Evolutionary conservation across 1,140 invertebrate species (phyloP), one percentile per base, ranked within the genome.

Genomic region (Diprion similis): DNA sequence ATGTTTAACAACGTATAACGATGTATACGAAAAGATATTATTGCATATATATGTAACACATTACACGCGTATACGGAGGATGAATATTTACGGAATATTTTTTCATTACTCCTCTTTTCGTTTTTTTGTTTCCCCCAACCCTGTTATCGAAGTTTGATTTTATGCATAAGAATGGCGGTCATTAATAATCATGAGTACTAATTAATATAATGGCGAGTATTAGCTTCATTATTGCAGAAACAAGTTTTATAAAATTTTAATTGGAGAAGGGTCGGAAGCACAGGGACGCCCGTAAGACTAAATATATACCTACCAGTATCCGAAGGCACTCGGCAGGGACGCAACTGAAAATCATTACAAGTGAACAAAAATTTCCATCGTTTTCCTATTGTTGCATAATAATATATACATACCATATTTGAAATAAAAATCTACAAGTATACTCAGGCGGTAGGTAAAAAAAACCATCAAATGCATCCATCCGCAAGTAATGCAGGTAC

Each of bases 241-340:
- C 51, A 59, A 59, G 51, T 59, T 59, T 59, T 59, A 59, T 59
- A 59, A 59, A 59, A 59, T 59, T 59, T 59, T 59, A 59, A 59
- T 59, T 59, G 51, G 51, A 59, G 51, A 59, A 59, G 51, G 51
- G 51, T 59, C 51, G 51, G 51, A 59, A 59, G 51, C 51, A 6
- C 51, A 59, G 51, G 51, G 51, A 4, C 51, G 51, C 51, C 51
- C 11, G n/a, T 15, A 13, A 4, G 11, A 17, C 11, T 59, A 11
- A 59, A 59, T 15, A 59, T 59, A 59, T 9, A 3, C 9, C 7
- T 17, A 59, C 11, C 11, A 15, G 51, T 59, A 59, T 59, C 8
- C 6, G n/a, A 6, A 37, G 24, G 24, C 24, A 37, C 24, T 37
- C 24, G 24, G n/a, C 51, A 59, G 51, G 51, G 51, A 59, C 51